Percentiles rank a stretch among this genome's conserved stretches.
phyloP scores from a whole-genome alignment of 2,113 vertebrate species.

The Stigmatopora nigra region DNA sequence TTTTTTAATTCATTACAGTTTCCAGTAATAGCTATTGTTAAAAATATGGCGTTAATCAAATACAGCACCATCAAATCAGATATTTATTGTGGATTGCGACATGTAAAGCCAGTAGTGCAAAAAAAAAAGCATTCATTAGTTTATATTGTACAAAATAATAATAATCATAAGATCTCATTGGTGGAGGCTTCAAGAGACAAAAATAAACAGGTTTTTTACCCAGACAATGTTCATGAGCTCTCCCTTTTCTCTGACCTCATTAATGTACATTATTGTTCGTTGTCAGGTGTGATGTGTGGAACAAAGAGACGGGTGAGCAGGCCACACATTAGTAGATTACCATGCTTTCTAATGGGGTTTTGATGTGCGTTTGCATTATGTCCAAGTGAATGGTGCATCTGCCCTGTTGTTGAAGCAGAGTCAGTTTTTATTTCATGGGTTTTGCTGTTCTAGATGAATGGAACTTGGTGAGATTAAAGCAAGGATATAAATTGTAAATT shows the following conservation, averaged over 20 bases:
- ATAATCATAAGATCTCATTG: neutral
- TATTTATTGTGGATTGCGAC: too few relatives aligned
- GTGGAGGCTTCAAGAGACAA: conserved; percentile 1
- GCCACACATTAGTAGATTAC: conserved; percentile 1
- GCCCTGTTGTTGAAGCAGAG: neutral
- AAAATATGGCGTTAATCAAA: too few relatives aligned
- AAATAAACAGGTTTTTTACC: conserved; percentile 15
- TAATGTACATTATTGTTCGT: conserved; percentile 16
- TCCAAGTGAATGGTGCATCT: neutral
- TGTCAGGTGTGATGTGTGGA: neutral
- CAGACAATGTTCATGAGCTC: conserved; percentile 6
- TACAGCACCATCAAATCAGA: too few relatives aligned
- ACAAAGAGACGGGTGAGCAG: neutral
- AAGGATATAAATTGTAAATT: neutral
- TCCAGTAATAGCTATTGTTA: too few relatives aligned
- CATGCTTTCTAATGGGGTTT: neutral
- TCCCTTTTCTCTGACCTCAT: conserved; percentile 22
- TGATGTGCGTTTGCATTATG: neutral
- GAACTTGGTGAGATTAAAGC: conserved; percentile 9
- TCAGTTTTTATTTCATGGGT: too few relatives aligned
- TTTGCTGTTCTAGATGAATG: neutral
- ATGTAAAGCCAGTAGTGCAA: too few relatives aligned
- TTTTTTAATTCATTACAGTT: too few relatives aligned
- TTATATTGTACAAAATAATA: too few relatives aligned
- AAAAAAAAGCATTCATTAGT: too few relatives aligned